Conservation (phyloP, 2,113 vertebrate genomes). For the Lamprotornis superbus region DNA sequence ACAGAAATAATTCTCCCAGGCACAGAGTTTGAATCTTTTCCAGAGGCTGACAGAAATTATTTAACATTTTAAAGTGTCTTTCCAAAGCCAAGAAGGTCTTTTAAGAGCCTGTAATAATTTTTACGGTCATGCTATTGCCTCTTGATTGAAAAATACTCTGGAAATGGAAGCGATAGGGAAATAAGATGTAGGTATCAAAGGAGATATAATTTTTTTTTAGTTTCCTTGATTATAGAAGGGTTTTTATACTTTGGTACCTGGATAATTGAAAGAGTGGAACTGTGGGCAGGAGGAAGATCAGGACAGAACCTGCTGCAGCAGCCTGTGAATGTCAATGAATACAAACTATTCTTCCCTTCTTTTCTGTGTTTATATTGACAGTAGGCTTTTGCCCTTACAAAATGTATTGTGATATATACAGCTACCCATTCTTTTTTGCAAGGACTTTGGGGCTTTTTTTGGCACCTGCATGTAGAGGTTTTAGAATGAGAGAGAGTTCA, state of each 20-base stretch:
- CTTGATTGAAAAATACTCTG: conserved; percentile 19
- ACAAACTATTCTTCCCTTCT: neutral
- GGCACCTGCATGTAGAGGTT: neutral
- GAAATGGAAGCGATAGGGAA: neutral
- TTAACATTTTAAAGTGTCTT: neutral
- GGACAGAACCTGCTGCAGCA: neutral
- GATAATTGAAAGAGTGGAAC: neutral
- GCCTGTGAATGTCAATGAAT: neutral
- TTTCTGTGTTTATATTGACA: neutral
- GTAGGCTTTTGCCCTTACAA: neutral
- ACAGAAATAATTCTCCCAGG: conserved; percentile 3
- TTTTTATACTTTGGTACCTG: neutral
- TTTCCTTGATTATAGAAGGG: neutral
- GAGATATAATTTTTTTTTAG: neutral
- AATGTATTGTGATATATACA: neutral
- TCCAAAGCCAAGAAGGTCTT: neutral
- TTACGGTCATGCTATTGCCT: neutral
- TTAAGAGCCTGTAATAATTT: neutral
- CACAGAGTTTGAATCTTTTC: neutral
- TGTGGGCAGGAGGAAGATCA: neutral
- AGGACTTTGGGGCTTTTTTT: neutral
- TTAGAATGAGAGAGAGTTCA: neutral
- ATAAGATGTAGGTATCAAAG: neutral
- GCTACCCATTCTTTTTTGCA: neutral
- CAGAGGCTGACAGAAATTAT: neutral